phyloP scores from a whole-genome alignment of 2,888 invertebrate species.

The Tetragnatha montana region DNA sequence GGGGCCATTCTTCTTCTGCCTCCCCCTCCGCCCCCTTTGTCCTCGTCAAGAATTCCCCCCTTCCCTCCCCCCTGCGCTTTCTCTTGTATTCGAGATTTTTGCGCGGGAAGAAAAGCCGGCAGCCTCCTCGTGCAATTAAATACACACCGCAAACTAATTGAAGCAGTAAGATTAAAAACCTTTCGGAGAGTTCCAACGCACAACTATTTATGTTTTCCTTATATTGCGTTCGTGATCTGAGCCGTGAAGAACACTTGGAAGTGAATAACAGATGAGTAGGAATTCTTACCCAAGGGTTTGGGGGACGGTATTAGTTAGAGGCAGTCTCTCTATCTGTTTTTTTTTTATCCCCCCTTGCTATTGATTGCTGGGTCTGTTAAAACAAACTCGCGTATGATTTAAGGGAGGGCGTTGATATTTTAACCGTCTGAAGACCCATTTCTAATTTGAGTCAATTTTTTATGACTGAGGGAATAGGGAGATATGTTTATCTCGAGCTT shows the following conservation, averaged over 20 bases:
- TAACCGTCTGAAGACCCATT: neutral
- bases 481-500: too few species aligned
- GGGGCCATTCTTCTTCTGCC: conserved; percentile 63
- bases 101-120: conserved; percentile 46
- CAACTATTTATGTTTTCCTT: conserved; percentile 64
- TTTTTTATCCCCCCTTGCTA: neutral
- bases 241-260: conserved; percentile 39
- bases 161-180: conserved; percentile 70
- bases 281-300: neutral
- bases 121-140: conserved; percentile 62
- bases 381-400: neutral
- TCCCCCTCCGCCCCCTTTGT: conserved; percentile 25
- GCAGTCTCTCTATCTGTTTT: neutral
- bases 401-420: neutral
- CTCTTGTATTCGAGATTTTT: conserved; percentile 56
- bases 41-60: conserved; percentile 53
- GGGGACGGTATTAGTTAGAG: neutral
- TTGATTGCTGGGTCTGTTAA: neutral
- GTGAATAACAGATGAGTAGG: conserved; percentile 13
- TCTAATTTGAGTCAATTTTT: too few species aligned
- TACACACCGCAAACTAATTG: conserved; percentile 70
- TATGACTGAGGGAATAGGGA: too few species aligned
- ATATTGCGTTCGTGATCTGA: conserved; percentile 42
- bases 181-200: conserved; percentile 30
- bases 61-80: conserved; percentile 18